These are phyloP conservation scores for Drosophila quadrilineata DNA, from an alignment of 1,140 invertebrate species.

Conservation along the genomic window DNA sequence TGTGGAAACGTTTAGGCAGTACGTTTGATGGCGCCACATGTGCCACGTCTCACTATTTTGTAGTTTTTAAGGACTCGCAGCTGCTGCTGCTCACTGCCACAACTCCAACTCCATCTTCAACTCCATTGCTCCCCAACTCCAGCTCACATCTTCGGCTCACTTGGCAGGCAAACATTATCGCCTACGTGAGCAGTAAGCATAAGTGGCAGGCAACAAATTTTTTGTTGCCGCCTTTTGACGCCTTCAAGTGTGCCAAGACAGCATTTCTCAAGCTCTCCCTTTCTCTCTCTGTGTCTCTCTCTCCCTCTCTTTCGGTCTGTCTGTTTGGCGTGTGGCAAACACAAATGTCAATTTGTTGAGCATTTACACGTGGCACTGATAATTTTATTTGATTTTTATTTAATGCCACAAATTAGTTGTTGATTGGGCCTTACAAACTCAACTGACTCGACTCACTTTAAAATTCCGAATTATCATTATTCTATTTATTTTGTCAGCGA, in stretches of 20 bases:
- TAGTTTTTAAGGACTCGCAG: conserved; percentile 69
- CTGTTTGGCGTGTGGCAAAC: conserved; percentile 31
- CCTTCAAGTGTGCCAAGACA: conserved; percentile 25
- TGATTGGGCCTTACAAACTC: conserved; percentile 36
- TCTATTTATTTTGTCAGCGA: conserved; percentile 27
- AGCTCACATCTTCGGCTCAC: conserved; percentile 27
- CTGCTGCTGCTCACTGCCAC: conserved; percentile 20
- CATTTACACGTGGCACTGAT: conserved; percentile 78
- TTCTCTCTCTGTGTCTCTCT: not conserved
- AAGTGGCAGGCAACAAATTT: conserved; percentile 44
- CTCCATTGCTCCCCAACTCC: not conserved
- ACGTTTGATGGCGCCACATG: conserved; percentile 27
- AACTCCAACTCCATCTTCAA: not conserved
- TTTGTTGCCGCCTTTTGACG: conserved; percentile 39
- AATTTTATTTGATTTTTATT: conserved; percentile 81
- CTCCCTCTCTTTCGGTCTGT: conserved; percentile 3
- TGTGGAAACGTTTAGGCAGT: conserved; percentile 41
- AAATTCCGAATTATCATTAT: conserved; percentile 24
- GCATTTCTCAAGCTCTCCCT: conserved; percentile 1
- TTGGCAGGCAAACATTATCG: conserved; percentile 78
- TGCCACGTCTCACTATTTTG: conserved; percentile 70
- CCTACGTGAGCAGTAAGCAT: conserved; percentile 67
- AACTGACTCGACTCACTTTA: conserved; percentile 14
- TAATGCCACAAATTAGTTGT: conserved; percentile 75
- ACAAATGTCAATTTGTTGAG: conserved; percentile 79